Conservation (phyloP, 2,113 vertebrate species). For the Rhadina sibilatrix region DNA sequence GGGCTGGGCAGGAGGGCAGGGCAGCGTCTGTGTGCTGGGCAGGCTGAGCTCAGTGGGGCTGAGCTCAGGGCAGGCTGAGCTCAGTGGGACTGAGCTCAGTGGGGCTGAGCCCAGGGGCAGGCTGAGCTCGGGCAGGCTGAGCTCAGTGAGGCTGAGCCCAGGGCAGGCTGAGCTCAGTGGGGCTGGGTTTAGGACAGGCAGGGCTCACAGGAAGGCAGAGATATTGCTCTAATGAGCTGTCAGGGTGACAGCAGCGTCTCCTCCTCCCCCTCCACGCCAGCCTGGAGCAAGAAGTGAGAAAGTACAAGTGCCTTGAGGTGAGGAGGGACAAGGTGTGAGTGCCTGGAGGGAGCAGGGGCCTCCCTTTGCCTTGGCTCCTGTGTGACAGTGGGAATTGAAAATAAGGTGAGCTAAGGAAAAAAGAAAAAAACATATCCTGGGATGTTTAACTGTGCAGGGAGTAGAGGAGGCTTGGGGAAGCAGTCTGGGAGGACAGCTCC, state of each 20-base stretch:
- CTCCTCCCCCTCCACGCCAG: neutral
- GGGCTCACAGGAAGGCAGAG: neutral
- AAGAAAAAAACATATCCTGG: neutral
- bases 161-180: too few relatives aligned
- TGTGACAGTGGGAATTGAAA: neutral
- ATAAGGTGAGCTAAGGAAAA: neutral
- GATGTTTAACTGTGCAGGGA: neutral
- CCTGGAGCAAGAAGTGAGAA: neutral
- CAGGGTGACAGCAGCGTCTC: neutral
- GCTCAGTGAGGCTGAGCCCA: neutral
- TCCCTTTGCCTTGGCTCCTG: neutral
- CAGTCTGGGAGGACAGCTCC: neutral
- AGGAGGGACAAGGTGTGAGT: neutral
- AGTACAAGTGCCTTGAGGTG: neutral
- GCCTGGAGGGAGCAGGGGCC: neutral
- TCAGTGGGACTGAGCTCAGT: too few relatives aligned
- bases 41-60: neutral
- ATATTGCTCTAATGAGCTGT: slow-evolving; percentile 52
- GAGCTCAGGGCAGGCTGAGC: neutral
- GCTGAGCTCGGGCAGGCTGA: accelerated
- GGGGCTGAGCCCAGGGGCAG: too few relatives aligned
- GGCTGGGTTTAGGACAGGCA: neutral
- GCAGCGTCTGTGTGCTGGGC: accelerated
- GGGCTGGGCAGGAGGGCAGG: too few relatives aligned
- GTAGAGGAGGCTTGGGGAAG: neutral